These are phyloP conservation scores for Procavia capensis DNA, from an alignment of 2,113 vertebrate species.

Conservation along the genomic window DNA sequence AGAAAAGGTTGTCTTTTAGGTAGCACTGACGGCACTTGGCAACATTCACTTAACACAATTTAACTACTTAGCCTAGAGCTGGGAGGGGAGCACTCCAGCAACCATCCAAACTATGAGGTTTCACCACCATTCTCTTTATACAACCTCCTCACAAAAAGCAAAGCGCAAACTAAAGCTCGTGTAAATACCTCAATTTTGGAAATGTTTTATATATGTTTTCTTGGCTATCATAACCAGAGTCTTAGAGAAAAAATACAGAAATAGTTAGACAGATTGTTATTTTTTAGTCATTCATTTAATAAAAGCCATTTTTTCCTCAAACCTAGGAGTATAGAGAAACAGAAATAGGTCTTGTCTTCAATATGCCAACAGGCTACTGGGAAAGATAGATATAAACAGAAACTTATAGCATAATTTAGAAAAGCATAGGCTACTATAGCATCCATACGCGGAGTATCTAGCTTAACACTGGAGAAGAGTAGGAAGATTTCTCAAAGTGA, in stretches of 20 bases:
- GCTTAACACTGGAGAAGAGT: neutral
- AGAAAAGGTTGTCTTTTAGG: constrained; percentile 44
- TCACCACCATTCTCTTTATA: neutral
- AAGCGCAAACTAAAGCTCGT: neutral
- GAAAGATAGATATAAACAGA: neutral
- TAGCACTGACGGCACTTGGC: no score
- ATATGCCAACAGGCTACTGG: neutral
- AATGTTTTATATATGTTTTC: neutral
- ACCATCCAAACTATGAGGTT: neutral
- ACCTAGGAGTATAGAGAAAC: neutral
- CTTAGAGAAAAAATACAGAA: neutral
- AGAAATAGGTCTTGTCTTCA: neutral
- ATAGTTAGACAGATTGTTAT: neutral
- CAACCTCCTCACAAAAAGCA: neutral
- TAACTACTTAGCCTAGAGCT: neutral
- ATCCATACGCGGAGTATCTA: neutral
- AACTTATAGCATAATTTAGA: neutral
- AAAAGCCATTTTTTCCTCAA: neutral
- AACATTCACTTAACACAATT: constrained; percentile 6
- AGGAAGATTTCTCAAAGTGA: neutral
- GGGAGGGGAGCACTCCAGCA: neutral
- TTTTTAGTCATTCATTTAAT: constrained; percentile 14
- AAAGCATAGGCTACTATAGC: neutral
- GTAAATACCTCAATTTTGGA: neutral
- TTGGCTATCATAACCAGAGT: neutral